Evolutionary conservation across 1,140 invertebrate genomes (phyloP), one percentile per base, ranked within the genome.

Genomic region (Planococcus citri): DNA sequence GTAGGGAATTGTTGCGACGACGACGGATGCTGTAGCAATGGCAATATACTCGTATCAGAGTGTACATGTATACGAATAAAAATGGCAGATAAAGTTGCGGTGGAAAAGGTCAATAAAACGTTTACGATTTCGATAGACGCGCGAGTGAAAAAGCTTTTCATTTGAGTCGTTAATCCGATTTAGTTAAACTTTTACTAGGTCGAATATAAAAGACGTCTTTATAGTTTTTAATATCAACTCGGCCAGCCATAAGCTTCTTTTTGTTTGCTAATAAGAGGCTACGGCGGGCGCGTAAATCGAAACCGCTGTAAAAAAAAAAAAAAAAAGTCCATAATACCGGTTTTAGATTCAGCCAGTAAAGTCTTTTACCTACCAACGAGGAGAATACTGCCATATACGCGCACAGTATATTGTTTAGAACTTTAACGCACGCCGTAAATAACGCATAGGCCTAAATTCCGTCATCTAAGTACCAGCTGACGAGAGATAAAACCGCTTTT

Each of bases 111-210:
- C 41, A 20, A 51, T 51, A 51, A 51, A 51, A 51, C n/a, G n/a
- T 51, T 51, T 51, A 51, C 41, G 41, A 51, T 51, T 51, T 51
- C 41, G 12, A 51, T 51, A 3, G 3, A 33, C 3, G 4, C 4
- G 12, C 29, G 29, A 51, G 17, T 20, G 41, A 17, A 51, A 20
- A 51, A 51, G 41, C 41, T 51, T 51, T 51, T 51, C n/a, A 14
- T 17, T 51, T 20, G 6, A 51, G 41, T 51, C 41, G 41, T 51
- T 51, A 51, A 51, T 51, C 41, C 41, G 41, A 51, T 51, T 51
- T 51, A 51, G 41, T 51, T 51, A 51, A 51, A 51, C 41, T 51
- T 51, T 51, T 51, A 51, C 41, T 51, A 51, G 41, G 41, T 51
- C 41, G 41, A 51, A 51, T 51, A 51, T 51, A 51, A 51, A 51